phyloP scores from a whole-genome alignment of 2,888 invertebrate genomes.

The Perizoma affinitatum region DNA sequence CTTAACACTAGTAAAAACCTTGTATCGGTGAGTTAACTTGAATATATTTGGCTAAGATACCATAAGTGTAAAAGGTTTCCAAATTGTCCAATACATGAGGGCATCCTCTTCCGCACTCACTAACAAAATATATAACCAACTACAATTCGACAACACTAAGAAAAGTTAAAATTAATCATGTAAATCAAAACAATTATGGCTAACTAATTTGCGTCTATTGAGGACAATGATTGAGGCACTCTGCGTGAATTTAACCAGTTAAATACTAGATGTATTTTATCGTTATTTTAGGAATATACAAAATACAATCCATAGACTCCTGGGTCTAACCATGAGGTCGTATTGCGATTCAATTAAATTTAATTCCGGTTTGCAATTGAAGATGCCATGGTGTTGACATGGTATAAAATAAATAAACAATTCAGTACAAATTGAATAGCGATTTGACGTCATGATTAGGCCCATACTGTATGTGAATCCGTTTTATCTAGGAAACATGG shows the following conservation, averaged over 20 bases:
- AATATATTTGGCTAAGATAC: slow-evolving; percentile 45
- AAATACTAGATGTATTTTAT: slow-evolving; percentile 59
- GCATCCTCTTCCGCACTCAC: slow-evolving; percentile 45
- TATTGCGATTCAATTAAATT: no score
- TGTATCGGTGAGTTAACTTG: slow-evolving; percentile 66
- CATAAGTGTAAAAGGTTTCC: slow-evolving; percentile 49
- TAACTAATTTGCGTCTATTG: slow-evolving; percentile 71
- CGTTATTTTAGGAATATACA: slow-evolving; percentile 68
- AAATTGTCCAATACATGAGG: slow-evolving; percentile 65
- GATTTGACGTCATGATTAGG: not conserved
- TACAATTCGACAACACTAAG: slow-evolving; percentile 74
- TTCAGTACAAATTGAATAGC: no score
- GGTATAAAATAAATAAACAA: no score
- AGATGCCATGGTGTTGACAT: no score
- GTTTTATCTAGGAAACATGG: slow-evolving; percentile 36
- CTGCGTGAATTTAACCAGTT: slow-evolving; percentile 79
- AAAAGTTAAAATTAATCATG: slow-evolving; percentile 66
- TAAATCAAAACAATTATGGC: slow-evolving; percentile 77
- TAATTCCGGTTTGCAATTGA: no score
- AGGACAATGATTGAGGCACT: slow-evolving; percentile 81
- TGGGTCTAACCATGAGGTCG: no score
- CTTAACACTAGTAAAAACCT: slow-evolving; percentile 68
- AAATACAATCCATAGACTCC: slow-evolving; percentile 56
- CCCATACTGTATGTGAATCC: slow-evolving; percentile 27
- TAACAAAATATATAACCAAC: slow-evolving; percentile 66